Evolutionary conservation across 2,113 vertebrate species (phyloP).

Genomic region (Heliornis fulica): DNA sequence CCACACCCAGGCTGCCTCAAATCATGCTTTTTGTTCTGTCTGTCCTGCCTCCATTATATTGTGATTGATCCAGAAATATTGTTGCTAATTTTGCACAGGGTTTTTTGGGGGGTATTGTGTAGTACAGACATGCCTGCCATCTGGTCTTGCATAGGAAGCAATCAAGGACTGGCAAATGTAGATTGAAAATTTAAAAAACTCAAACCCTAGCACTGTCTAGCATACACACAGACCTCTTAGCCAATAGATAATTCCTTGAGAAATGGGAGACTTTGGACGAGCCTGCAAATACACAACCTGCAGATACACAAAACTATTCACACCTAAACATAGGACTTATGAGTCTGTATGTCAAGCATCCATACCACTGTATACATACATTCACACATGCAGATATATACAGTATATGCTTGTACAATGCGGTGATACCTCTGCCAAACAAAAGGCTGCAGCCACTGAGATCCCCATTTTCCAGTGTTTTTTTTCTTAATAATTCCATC

Average conservation of each 20-base stretch:
- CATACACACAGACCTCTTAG: fast-evolving
- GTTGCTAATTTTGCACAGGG: not conserved
- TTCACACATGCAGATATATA: not conserved
- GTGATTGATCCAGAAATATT: not conserved
- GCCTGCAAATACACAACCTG: not conserved
- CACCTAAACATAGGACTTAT: not conserved
- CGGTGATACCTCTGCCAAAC: not conserved
- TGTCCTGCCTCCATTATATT: not conserved
- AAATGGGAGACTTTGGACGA: not conserved
- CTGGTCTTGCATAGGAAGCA: not conserved
- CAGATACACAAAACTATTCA: not conserved
- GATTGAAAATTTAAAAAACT: not conserved
- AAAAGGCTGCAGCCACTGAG: not conserved
- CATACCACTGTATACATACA: not conserved
- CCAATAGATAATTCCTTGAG: not conserved
- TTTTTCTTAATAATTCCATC: not conserved
- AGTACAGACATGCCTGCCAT: not conserved
- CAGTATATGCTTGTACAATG: not conserved
- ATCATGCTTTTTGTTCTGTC: not conserved
- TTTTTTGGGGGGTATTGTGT: not conserved
- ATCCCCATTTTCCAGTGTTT: not conserved
- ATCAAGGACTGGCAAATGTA: not conserved
- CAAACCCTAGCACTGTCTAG: not conserved
- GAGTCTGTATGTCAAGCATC: not conserved
- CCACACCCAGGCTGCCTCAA: not conserved